phyloP scores from a whole-genome alignment of 2,797 vertebrate genomes.

The Danio kyathit region DNA sequence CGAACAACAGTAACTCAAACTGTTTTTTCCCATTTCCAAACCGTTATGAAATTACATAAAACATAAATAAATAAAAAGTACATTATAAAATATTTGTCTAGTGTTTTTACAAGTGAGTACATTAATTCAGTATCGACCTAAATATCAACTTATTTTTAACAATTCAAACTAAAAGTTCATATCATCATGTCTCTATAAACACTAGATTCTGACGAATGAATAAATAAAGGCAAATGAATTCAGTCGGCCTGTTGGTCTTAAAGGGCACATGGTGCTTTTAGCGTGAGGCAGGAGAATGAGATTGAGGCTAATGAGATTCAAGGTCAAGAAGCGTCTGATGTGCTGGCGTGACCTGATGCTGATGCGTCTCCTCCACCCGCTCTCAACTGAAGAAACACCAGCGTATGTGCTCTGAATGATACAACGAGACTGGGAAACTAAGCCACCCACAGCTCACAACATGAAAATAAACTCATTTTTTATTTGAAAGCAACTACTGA shows the following conservation, averaged over 20 bases:
- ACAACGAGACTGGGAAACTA: slow-evolving; percentile 26
- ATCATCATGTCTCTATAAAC: not conserved
- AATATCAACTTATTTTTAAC: not conserved
- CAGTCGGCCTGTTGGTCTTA: slow-evolving; percentile 2
- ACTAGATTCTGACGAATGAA: not conserved
- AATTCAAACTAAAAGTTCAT: not conserved
- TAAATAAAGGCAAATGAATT: not conserved
- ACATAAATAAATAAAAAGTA: too few relatives aligned
- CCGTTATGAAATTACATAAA: too few relatives aligned
- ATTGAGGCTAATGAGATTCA: slow-evolving; percentile 45
- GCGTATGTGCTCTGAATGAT: slow-evolving; percentile 27
- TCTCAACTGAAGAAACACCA: not conserved
- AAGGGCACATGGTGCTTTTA: not conserved
- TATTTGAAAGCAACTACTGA: too few relatives aligned
- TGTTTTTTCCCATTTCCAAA: too few relatives aligned
- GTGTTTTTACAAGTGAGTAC: too few relatives aligned
- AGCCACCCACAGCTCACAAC: not conserved
- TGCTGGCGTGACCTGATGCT: slow-evolving; percentile 11
- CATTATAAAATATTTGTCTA: too few relatives aligned
- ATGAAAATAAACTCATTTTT: too few relatives aligned
- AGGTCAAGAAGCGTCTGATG: slow-evolving; percentile 33
- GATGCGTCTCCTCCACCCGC: not conserved
- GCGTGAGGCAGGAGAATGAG: not conserved
- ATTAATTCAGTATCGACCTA: too few relatives aligned
- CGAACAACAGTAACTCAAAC: too few relatives aligned